Evolutionary conservation across 2,113 vertebrate species (phyloP).

Genomic region (Ctenodactylus gundi): DNA sequence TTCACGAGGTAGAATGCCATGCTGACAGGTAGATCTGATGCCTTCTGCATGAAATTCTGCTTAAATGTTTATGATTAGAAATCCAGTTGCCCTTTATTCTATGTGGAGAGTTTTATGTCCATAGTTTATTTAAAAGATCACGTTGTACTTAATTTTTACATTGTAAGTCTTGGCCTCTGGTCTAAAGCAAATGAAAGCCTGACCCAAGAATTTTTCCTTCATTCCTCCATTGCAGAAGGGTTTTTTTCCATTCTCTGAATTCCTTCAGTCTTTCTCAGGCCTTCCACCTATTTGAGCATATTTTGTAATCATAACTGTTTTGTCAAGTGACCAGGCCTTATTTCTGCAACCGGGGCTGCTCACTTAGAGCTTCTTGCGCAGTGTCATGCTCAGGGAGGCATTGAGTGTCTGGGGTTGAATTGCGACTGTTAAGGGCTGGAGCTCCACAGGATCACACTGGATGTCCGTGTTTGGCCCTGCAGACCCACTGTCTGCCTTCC

Average conservation of each 20-base stretch:
- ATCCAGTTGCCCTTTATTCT: not conserved
- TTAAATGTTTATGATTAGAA: not conserved
- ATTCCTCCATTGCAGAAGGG: not conserved
- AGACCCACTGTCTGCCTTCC: not conserved
- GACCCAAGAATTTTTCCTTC: not conserved
- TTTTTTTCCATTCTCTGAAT: not conserved
- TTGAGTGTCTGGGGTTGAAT: not conserved
- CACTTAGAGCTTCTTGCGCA: not conserved
- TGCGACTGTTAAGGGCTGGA: not conserved
- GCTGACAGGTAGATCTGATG: not conserved
- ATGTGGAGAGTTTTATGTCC: not conserved
- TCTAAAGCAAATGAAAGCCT: constrained; percentile 5
- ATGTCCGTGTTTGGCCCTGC: not conserved
- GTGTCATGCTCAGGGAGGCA: not conserved
- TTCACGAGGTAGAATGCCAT: not conserved
- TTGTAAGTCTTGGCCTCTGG: constrained; percentile 3
- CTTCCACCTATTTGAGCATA: not conserved
- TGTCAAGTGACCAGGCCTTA: not conserved
- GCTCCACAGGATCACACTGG: too few species aligned
- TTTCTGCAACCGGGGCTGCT: not conserved
- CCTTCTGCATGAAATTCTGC: not conserved
- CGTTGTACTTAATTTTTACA: not conserved
- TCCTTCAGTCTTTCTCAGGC: not conserved
- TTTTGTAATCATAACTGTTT: not conserved
- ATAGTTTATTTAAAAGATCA: not conserved